These are phyloP conservation scores for Lobophora halterata DNA, from an alignment of 2,888 invertebrate genomes.

Conservation along the genomic window DNA sequence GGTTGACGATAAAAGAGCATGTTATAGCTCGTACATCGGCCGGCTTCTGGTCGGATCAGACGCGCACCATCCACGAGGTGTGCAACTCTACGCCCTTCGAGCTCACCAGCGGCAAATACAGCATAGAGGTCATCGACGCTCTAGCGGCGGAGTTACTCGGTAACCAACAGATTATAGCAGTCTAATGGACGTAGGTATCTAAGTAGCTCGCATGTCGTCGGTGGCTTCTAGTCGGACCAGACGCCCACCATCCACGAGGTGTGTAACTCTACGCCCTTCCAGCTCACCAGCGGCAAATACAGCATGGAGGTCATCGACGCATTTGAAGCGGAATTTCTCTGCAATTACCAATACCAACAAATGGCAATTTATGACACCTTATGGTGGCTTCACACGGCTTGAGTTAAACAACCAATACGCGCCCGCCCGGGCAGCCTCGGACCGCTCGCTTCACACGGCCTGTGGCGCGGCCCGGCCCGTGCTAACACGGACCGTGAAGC, in stretches of 20 bases:
- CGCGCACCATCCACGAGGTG: slow-evolving; percentile 88
- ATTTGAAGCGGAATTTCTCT: slow-evolving; percentile 85
- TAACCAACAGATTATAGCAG: too few relatives aligned
- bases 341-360: too few relatives aligned
- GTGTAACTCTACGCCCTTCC: slow-evolving; percentile 90
- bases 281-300: slow-evolving; percentile 81
- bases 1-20: slow-evolving; percentile 89
- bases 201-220: slow-evolving; percentile 89
- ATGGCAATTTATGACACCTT: too few relatives aligned
- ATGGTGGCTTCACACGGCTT: too few relatives aligned
- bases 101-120: slow-evolving; percentile 81
- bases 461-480: too few relatives aligned
- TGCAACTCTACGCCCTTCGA: slow-evolving; percentile 91
- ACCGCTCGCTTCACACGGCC: too few relatives aligned
- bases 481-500: too few relatives aligned
- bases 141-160: slow-evolving; percentile 86
- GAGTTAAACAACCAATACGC: too few relatives aligned
- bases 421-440: too few relatives aligned
- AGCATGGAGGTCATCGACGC: slow-evolving; percentile 89
- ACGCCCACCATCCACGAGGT: slow-evolving; percentile 89
- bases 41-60: slow-evolving; percentile 93
- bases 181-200: too few relatives aligned
- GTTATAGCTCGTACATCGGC: slow-evolving; percentile 89
- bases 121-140: slow-evolving; percentile 88
- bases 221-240: slow-evolving; percentile 94